These are phyloP conservation scores for Gymnocypris eckloni DNA, from an alignment of 2,797 vertebrate species.

Conservation along the genomic window DNA sequence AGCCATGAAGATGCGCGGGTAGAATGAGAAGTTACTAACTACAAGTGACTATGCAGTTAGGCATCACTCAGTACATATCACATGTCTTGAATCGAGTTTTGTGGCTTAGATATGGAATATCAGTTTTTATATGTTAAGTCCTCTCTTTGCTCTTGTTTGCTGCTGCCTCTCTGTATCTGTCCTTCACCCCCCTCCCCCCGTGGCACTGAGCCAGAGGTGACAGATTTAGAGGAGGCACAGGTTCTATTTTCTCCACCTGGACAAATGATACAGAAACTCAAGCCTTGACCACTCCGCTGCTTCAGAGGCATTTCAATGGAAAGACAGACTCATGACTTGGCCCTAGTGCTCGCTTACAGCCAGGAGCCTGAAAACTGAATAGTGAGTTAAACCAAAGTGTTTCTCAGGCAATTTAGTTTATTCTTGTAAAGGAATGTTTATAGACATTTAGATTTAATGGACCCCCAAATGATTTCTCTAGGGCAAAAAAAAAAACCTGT, in stretches of 20 bases:
- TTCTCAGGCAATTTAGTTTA: neutral
- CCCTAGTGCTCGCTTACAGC: conserved; percentile 7
- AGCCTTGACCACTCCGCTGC: conserved; percentile 55
- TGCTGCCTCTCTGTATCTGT: neutral
- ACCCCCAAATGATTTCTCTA: neutral
- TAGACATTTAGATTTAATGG: neutral
- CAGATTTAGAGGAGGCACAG: conserved; percentile 75
- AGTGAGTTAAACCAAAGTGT: neutral
- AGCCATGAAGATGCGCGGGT: neutral
- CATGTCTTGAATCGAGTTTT: neutral
- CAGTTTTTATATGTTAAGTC: neutral
- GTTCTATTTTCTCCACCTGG: conserved; percentile 82
- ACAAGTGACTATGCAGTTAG: neutral
- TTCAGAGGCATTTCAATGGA: neutral
- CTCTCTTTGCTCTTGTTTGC: neutral
- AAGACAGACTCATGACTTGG: conserved; percentile 5
- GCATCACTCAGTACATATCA: conserved; percentile 4
- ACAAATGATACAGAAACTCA: conserved; percentile 75
- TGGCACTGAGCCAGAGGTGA: conserved; percentile 61
- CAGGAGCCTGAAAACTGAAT: neutral
- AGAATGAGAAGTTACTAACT: neutral
- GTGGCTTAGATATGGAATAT: neutral
- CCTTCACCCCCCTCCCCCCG: neutral
- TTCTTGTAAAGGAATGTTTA: neutral
- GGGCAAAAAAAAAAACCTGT: neutral